Percentiles rank a stretch among this genome's conserved stretches.
phyloP scores from a whole-genome alignment of 1,140 invertebrate genomes.

The Hestina assimilis region DNA sequence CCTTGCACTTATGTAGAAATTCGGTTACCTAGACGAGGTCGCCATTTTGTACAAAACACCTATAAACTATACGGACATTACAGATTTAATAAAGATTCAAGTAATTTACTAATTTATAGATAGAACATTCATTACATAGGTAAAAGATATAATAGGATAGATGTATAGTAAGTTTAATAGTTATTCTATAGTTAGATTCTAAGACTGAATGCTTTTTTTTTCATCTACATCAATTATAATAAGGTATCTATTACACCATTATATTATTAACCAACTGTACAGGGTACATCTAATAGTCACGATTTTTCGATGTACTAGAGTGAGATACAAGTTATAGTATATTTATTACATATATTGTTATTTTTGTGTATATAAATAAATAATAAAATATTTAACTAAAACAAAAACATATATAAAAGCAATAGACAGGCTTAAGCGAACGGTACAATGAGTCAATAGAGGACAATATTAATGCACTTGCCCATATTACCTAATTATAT shows the following conservation, averaged over 20 bases:
- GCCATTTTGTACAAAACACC: slow-evolving; percentile 73
- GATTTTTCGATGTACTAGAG: slow-evolving; percentile 57
- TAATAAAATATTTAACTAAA: slow-evolving; percentile 78
- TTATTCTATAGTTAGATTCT: slow-evolving; percentile 54
- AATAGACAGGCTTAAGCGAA: slow-evolving; percentile 72
- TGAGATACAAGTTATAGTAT: slow-evolving; percentile 39
- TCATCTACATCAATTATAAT: slow-evolving; percentile 33
- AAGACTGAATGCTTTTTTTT: slow-evolving; percentile 53
- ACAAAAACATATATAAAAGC: slow-evolving; percentile 63
- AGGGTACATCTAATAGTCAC: slow-evolving; percentile 35
- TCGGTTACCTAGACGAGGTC: slow-evolving; percentile 76
- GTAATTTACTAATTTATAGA: slow-evolving; percentile 72
- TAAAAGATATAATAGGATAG: slow-evolving; percentile 68
- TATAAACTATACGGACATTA: slow-evolving; percentile 60
- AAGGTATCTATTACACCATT: slow-evolving; percentile 33
- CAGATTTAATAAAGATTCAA: slow-evolving; percentile 65
- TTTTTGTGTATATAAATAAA: slow-evolving; percentile 69
- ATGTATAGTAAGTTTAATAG: slow-evolving; percentile 54
- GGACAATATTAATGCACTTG: slow-evolving; percentile 77
- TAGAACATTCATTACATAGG: slow-evolving; percentile 76
- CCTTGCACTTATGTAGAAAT: slow-evolving; percentile 68
- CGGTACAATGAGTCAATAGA: slow-evolving; percentile 64
- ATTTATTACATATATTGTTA: slow-evolving; percentile 51
- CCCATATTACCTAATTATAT: slow-evolving; percentile 74
- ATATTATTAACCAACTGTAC: slow-evolving; percentile 37